These are phyloP conservation scores for Scolopax mira DNA, from an alignment of 2,113 vertebrate species.

Conservation along the genomic window DNA sequence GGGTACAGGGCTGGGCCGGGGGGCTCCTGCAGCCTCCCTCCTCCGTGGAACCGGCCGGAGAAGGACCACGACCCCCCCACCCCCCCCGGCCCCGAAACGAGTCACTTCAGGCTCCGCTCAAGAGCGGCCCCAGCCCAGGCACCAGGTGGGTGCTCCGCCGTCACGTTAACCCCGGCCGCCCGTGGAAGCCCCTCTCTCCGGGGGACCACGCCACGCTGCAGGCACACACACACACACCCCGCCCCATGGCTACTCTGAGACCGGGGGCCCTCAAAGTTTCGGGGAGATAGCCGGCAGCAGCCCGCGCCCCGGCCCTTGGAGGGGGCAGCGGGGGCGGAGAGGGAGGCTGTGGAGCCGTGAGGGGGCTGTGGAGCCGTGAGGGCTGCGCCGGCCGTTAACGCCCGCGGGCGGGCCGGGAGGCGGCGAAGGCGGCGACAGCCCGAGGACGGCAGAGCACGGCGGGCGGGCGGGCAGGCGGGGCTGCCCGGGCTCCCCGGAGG, in stretches of 20 bases:
- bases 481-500: neutral
- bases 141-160: neutral
- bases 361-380: neutral
- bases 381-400: neutral
- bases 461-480: no score
- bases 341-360: neutral
- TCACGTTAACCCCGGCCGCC: neutral
- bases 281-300: neutral
- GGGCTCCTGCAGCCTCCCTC: neutral
- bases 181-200: neutral
- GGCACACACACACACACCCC: neutral
- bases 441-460: no score
- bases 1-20: neutral
- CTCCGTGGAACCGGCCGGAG: neutral
- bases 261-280: neutral
- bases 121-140: neutral
- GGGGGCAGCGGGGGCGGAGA: neutral
- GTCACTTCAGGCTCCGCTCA: neutral
- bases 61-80: neutral
- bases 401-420: neutral
- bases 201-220: neutral
- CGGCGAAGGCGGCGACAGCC: neutral
- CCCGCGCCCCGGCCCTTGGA: neutral
- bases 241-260: rapidly evolving
- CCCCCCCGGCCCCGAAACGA: no score